These are phyloP conservation scores for Sebastes melanostomus DNA, from an alignment of 2,797 vertebrate species.

Conservation along the genomic window DNA sequence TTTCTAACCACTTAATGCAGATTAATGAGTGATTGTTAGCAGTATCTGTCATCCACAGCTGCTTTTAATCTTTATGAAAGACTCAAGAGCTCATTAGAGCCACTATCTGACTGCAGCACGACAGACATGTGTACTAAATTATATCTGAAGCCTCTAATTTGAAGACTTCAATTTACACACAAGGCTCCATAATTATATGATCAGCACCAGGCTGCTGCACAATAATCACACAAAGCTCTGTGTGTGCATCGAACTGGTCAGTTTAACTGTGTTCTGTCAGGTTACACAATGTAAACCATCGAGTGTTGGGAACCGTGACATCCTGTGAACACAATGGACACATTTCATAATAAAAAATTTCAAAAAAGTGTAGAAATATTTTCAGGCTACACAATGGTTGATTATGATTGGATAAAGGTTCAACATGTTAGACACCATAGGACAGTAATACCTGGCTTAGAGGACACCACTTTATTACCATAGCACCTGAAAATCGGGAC, in stretches of 20 bases:
- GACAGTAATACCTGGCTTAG: too few relatives aligned
- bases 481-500: too few relatives aligned
- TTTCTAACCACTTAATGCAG: neutral
- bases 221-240: neutral
- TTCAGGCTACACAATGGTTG: too few relatives aligned
- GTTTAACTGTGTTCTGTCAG: neutral
- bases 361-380: too few relatives aligned
- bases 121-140: neutral
- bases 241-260: too few relatives aligned
- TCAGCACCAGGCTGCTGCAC: neutral
- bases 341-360: too few relatives aligned
- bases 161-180: neutral
- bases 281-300: neutral
- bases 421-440: neutral
- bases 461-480: too few relatives aligned
- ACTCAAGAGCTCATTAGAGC: neutral
- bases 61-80: slow-evolving; percentile 2
- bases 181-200: neutral
- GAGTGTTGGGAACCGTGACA: neutral
- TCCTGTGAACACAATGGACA: neutral
- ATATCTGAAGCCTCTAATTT: neutral
- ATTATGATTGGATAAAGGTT: too few relatives aligned
- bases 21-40: slow-evolving; percentile 1
- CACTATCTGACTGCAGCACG: neutral
- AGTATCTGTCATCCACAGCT: slow-evolving; percentile 4